phyloP scores from a whole-genome alignment of 2,888 invertebrate species.

The Thelaira solivaga region DNA sequence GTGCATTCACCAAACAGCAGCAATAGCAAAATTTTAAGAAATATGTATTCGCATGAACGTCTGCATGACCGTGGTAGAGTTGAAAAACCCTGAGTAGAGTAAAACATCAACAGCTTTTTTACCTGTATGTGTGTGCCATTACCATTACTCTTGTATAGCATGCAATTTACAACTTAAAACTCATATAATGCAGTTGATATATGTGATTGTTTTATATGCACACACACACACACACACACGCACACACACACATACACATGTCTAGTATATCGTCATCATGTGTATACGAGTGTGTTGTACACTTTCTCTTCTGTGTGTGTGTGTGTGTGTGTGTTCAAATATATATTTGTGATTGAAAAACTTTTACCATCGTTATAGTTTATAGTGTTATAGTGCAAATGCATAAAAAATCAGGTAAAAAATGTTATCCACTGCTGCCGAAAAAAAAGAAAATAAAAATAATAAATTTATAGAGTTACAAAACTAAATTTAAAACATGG shows the following conservation, averaged over 20 bases:
- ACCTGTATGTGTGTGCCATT: conserved; percentile 57
- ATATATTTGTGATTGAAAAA: conserved; percentile 52
- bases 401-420: conserved; percentile 18
- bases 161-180: conserved; percentile 61
- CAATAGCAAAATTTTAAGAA: conserved; percentile 5
- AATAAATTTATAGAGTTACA: conserved; percentile 37
- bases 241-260: neutral
- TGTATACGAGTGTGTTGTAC: neutral
- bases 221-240: neutral
- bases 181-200: conserved; percentile 62
- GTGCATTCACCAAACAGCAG: conserved; percentile 11
- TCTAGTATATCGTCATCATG: too few species aligned
- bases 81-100: conserved; percentile 7
- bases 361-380: conserved; percentile 44
- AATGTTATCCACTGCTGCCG: neutral
- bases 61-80: too few species aligned
- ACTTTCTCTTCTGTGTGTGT: neutral
- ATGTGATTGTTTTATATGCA: conserved; percentile 44
- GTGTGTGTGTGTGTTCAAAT: neutral
- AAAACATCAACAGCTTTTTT: conserved; percentile 45
- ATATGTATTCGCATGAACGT: too few species aligned
- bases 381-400: conserved; percentile 19
- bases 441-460: neutral
- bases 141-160: conserved; percentile 60
- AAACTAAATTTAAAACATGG: conserved; percentile 21